These are phyloP conservation scores for Hemibagrus wyckioides DNA, from an alignment of 2,113 vertebrate genomes.

Conservation along the genomic window DNA sequence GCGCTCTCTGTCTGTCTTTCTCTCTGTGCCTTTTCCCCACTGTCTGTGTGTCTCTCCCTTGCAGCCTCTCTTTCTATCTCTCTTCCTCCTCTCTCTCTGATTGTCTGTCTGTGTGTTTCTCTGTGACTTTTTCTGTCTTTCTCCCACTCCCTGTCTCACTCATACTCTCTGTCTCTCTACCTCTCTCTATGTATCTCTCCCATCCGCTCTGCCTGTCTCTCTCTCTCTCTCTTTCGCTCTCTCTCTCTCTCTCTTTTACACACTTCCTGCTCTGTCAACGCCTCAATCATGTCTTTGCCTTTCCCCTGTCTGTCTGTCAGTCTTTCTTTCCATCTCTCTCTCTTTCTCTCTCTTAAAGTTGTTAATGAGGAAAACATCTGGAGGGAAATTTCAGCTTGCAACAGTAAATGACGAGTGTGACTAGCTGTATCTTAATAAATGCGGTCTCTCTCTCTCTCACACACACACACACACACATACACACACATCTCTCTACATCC, in stretches of 20 bases:
- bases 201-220: background rate
- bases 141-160: too few relatives aligned
- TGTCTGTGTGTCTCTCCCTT: background rate
- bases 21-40: background rate
- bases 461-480: conserved; percentile 21
- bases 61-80: background rate
- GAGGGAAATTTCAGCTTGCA: background rate
- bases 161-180: background rate
- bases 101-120: too few relatives aligned
- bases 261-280: background rate
- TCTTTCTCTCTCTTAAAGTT: background rate
- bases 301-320: background rate
- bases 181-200: background rate
- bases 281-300: background rate
- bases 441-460: conserved; percentile 36
- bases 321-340: background rate
- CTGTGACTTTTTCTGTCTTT: background rate
- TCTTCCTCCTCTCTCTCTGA: too few relatives aligned
- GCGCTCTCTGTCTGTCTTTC: background rate
- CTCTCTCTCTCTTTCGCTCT: background rate
- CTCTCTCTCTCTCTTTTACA: background rate
- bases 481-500: conserved; percentile 63
- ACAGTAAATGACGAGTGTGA: background rate
- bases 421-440: background rate
- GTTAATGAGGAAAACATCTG: conserved; percentile 15